These are phyloP conservation scores for Marmota monax DNA, from an alignment of 2,113 vertebrate genomes.

Conservation along the genomic window DNA sequence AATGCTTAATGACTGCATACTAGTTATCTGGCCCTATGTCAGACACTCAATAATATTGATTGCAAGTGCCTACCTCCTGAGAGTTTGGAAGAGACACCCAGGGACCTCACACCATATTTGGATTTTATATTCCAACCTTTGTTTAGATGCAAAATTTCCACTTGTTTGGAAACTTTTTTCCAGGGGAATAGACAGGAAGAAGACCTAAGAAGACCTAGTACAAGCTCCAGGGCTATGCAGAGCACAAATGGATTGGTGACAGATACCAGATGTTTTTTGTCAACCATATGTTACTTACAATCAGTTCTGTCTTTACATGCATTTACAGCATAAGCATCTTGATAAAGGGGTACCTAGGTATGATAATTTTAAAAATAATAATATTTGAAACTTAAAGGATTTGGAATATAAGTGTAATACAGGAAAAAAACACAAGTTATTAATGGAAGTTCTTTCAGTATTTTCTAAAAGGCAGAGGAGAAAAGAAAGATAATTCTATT, in stretches of 20 bases:
- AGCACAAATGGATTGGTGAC: background rate
- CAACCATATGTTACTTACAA: background rate
- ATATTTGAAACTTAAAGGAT: background rate
- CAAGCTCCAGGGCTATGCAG: background rate
- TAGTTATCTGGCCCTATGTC: no score
- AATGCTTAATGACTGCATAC: background rate
- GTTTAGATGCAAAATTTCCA: background rate
- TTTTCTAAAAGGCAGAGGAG: no score
- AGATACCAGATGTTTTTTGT: background rate
- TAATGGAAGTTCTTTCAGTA: no score
- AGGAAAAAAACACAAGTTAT: no score
- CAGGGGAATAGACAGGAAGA: background rate
- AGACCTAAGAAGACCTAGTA: no score
- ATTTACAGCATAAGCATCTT: background rate
- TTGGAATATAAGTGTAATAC: background rate
- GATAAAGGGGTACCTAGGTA: background rate
- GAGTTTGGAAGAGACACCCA: background rate
- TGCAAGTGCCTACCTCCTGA: accelerated
- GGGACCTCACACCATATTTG: background rate
- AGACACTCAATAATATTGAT: background rate
- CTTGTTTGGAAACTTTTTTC: background rate
- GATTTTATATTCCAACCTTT: background rate
- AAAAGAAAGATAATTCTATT: no score
- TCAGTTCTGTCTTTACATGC: background rate
- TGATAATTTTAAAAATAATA: no score